phyloP scores from a whole-genome alignment of 2,113 vertebrate genomes.

The Lophura nycthemera region DNA sequence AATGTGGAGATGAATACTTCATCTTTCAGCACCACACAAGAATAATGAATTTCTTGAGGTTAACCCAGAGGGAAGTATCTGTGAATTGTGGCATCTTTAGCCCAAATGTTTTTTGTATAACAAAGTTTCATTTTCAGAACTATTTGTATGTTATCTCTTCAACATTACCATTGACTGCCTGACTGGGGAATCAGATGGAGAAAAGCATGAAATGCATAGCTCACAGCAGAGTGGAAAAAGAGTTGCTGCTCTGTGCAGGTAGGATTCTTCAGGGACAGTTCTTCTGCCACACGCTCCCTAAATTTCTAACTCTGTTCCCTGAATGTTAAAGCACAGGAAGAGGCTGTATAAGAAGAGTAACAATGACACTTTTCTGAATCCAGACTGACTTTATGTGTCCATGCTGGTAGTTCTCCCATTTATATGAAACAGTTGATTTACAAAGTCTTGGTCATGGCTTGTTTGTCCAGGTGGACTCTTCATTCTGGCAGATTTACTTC shows the following conservation, averaged over 20 bases:
- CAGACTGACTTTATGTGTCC: rapidly evolving
- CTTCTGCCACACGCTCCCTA: background rate
- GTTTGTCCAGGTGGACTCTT: background rate
- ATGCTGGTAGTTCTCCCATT: background rate
- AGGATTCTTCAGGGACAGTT: background rate
- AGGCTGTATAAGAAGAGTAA: background rate
- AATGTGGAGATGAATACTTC: background rate
- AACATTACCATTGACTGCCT: background rate
- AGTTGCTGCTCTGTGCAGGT: background rate
- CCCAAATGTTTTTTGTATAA: background rate
- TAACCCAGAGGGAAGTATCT: background rate
- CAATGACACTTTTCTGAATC: background rate
- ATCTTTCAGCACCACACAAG: background rate
- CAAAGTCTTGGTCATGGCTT: background rate
- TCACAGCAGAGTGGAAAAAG: background rate
- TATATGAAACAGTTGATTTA: background rate
- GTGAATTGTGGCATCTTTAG: background rate
- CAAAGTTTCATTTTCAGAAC: background rate
- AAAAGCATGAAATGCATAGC: rapidly evolving
- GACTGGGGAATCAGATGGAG: background rate
- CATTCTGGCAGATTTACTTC: constrained; percentile 17
- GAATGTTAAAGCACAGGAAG: background rate
- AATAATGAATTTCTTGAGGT: background rate
- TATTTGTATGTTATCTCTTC: background rate
- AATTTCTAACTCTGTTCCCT: background rate